Conservation (phyloP, 2,888 invertebrate species). For the Sabellastarte sp. region DNA sequence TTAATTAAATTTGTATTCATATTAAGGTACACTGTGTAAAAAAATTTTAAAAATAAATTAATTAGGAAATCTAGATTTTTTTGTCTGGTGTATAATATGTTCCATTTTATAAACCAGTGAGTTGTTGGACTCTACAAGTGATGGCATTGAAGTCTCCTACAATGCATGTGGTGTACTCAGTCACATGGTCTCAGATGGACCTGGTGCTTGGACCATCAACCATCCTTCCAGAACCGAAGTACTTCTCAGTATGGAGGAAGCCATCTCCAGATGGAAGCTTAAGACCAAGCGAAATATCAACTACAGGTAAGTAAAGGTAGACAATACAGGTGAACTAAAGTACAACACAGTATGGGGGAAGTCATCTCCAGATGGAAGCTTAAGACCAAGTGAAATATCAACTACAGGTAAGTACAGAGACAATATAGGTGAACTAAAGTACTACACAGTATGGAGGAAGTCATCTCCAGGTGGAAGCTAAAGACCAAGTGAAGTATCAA, state of each 20-base stretch:
- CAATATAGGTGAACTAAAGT: too few relatives aligned
- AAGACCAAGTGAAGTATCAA: constrained; percentile 89
- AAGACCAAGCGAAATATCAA: constrained; percentile 89
- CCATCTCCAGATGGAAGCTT: constrained; percentile 86
- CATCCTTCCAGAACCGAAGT: constrained; percentile 73
- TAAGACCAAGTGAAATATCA: constrained; percentile 85
- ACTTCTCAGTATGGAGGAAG: constrained; percentile 68
- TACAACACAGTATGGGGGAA: too few relatives aligned
- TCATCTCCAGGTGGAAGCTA: constrained; percentile 86
- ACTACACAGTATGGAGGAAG: constrained; percentile 68
- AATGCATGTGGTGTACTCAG: constrained; percentile 94
- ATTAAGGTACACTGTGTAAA: too few relatives aligned
- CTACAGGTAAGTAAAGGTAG: constrained; percentile 81
- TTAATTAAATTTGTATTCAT: too few relatives aligned
- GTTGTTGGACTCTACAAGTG: constrained; percentile 77
- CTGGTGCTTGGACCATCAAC: constrained; percentile 76
- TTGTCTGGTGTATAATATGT: too few relatives aligned
- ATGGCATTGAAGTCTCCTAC: constrained; percentile 95
- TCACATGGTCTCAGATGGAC: constrained; percentile 91
- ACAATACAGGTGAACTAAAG: too few relatives aligned
- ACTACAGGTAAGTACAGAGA: too few relatives aligned
- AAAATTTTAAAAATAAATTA: too few relatives aligned
- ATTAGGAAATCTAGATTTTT: too few relatives aligned
- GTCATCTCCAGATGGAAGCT: constrained; percentile 90
- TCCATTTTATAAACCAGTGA: too few relatives aligned